Evolutionary conservation across 2,797 vertebrate genomes (phyloP), one percentile per base, ranked within the genome.

Genomic region (Eospalax fontanierii): DNA sequence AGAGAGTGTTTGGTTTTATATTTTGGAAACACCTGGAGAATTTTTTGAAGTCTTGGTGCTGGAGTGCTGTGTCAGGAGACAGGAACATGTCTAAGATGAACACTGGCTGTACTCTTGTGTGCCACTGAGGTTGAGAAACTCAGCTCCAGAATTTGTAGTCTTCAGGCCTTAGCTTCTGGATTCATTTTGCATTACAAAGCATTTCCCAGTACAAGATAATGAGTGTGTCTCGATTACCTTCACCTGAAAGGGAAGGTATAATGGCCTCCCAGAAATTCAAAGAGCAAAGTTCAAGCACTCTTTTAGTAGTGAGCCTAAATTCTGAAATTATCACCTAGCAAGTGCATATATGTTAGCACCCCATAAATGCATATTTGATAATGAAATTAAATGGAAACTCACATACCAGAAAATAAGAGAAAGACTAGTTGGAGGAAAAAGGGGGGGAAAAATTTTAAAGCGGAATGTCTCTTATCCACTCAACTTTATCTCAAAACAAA

Each of bases 361-460:
- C 9, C 5, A 26, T 3, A 24, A 18, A 8, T 2, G 79, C 6
- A 46, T 4, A 91, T 24, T 90, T 59, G 28, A 91, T 91, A 71
- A 91, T 26, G 12, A 84, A 71, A 83, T 71, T 30, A 68, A 65
- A 54, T 85, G 46, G 24, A 93, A 83, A 86, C 21, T 76, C 35
- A n/a, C n/a, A 57, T 35, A 81, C 16, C 73, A 87, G 83, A 87
- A n/a, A 71, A 33, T 18, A 92, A 95, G 65, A 92, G 70, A 95
- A 70, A 92, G 70, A 18, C 70, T 46, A 76, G 46, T 16, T 46
- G 78, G 91, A 74, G 24, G 57, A 26, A 68, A 10, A 81, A 33
- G 66, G 1, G 35, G 21, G 54, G 61, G 43, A 92, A 79, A 70
- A 30, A 68, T 43, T n/a, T 75, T 30, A n/a, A 87, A 80, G 90